A percentile compares a stretch with the other conserved stretches of the same genome.
Evolutionary conservation across 2,797 vertebrate species (phyloP).

Genomic region (Sebastes miniatus): DNA sequence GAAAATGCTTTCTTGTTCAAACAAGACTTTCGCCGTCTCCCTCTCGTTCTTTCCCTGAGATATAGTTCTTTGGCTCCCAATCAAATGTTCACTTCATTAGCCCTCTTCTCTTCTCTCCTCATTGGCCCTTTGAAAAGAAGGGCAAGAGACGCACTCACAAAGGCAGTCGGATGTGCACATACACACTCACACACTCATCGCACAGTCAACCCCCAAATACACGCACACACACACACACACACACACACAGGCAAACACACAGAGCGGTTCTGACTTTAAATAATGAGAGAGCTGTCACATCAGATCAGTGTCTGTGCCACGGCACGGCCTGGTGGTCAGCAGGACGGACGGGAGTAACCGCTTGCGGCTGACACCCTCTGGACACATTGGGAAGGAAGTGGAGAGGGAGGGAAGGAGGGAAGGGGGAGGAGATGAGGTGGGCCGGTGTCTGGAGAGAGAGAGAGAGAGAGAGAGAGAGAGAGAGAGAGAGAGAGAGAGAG

Average conservation of each 20-base stretch:
- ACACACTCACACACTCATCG: not conserved
- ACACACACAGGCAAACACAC: slow-evolving; percentile 41
- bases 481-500: not conserved
- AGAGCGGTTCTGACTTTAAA: slow-evolving; percentile 74
- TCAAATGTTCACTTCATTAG: slow-evolving; percentile 75
- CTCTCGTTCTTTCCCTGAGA: slow-evolving; percentile 22
- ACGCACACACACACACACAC: slow-evolving; percentile 40
- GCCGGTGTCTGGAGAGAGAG: slow-evolving; percentile 7
- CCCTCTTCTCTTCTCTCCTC: slow-evolving; percentile 39
- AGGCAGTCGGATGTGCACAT: slow-evolving; percentile 17
- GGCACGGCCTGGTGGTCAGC: slow-evolving; percentile 76
- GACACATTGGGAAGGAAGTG: slow-evolving; percentile 45
- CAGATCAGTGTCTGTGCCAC: slow-evolving; percentile 67
- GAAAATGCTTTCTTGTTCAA: slow-evolving; percentile 32
- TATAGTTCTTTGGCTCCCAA: slow-evolving; percentile 64
- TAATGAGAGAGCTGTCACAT: slow-evolving; percentile 84
- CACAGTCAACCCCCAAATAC: not conserved
- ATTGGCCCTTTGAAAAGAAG: slow-evolving; percentile 59
- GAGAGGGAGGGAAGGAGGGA: not conserved
- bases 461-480: not conserved
- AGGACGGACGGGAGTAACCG: slow-evolving; percentile 61
- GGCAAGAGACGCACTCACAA: slow-evolving; percentile 34
- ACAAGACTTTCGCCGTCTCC: slow-evolving; percentile 47
- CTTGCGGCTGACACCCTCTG: slow-evolving; percentile 66
- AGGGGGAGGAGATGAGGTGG: not conserved